A percentile compares a stretch with the other conserved stretches of the same genome.
phyloP scores from a whole-genome alignment of 2,797 vertebrate species.

The Pempheris klunzingeri region DNA sequence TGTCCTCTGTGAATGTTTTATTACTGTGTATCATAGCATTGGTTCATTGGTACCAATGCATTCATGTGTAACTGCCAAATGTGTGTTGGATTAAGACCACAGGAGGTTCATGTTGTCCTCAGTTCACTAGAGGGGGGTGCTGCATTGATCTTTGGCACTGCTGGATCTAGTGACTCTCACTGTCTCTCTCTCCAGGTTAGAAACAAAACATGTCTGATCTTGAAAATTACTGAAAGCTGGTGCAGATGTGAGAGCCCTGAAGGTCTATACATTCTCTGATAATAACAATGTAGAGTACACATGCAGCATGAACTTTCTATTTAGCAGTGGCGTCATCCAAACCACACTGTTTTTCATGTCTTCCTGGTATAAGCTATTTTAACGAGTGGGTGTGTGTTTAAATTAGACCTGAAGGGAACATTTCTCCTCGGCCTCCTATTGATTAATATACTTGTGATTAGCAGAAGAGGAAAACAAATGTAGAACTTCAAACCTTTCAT shows the following conservation, averaged over 20 bases:
- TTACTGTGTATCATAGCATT: not conserved
- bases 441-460: not conserved
- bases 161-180: not conserved
- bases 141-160: slow-evolving; percentile 9
- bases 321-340: not conserved
- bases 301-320: not conserved
- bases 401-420: not conserved
- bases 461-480: not conserved
- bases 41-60: not conserved
- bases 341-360: not conserved
- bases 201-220: slow-evolving; percentile 1
- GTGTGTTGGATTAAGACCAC: not conserved
- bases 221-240: not conserved
- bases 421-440: too few species aligned
- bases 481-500: not conserved
- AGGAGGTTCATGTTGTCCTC: not conserved
- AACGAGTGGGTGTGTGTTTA: not conserved
- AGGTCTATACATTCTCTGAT: not conserved
- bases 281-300: not conserved
- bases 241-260: not conserved
- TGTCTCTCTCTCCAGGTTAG: too few species aligned
- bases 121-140: slow-evolving; percentile 50
- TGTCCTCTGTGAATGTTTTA: not conserved
- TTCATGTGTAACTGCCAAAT: not conserved
- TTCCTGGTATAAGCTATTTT: not conserved